These are phyloP conservation scores for Malacoctenus gilli DNA, from an alignment of 2,797 vertebrate species.

Conservation along the genomic window DNA sequence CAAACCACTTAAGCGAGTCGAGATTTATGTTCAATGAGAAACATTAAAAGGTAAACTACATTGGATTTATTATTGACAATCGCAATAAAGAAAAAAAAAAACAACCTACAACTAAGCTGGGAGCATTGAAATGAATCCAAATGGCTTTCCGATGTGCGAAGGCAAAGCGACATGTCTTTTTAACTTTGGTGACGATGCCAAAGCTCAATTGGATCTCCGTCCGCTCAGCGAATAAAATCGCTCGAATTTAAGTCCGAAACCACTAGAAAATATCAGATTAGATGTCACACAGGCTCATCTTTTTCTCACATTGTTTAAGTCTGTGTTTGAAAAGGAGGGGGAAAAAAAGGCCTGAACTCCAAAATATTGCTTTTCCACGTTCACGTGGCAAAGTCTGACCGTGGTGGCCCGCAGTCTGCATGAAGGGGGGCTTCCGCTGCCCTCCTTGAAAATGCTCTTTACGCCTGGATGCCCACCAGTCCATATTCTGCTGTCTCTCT, in stretches of 20 bases:
- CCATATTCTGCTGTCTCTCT: slow-evolving; percentile 73
- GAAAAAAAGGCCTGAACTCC: background rate
- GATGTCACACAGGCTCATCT: too few relatives aligned
- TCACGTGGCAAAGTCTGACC: slow-evolving; percentile 14
- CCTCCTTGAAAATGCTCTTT: slow-evolving; percentile 48
- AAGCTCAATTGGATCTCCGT: too few relatives aligned
- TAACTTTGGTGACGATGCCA: background rate
- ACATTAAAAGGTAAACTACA: background rate
- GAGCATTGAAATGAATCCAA: background rate
- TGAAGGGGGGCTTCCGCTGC: slow-evolving; percentile 49
- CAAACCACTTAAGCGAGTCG: background rate
- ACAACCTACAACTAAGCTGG: too few relatives aligned
- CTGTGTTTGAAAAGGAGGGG: too few relatives aligned
- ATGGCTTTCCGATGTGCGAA: background rate
- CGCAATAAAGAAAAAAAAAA: background rate
- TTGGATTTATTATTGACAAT: background rate
- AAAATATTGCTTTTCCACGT: slow-evolving; percentile 17
- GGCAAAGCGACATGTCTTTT: background rate
- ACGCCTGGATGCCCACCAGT: slow-evolving; percentile 71
- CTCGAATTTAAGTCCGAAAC: too few relatives aligned
- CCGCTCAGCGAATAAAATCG: too few relatives aligned
- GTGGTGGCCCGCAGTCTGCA: slow-evolving; percentile 38
- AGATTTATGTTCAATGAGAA: background rate
- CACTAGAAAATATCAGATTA: too few relatives aligned
- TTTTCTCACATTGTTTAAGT: too few relatives aligned